Base-by-base conservation (phyloP, 1,140 invertebrate species). In the Ceratoteleas bidentatus region DNA sequence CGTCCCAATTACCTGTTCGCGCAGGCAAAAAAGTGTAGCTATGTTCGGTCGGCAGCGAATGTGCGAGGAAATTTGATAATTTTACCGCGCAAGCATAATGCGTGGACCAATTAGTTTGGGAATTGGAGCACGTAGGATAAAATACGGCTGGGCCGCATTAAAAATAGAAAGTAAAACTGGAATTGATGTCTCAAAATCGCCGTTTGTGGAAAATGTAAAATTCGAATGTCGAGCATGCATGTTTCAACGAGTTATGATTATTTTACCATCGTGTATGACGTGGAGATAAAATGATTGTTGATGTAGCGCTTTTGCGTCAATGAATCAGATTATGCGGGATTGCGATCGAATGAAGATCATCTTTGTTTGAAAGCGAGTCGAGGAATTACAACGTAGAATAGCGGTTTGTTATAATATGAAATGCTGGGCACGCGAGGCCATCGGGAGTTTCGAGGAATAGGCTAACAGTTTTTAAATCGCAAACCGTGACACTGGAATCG, bases 61-160 rank as follows among this genome's bases (percentile, higher is more conserved):
- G 24, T 6, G 40, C 40, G 40, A 10, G 40, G 40, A 3, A 49
- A 57, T 57, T 50, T 11, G 54, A 60, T 33, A n/a, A 14, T 47
- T 68, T 68, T 68, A 65, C 24, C 36, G 32, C 38, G 8, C 38
- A 4, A 3, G 32, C 38, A 58, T 50, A 69, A 38, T 47, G 7
- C 32, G 50, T 50, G 8, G 15, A 70, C 52, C 49, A 56, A 73
- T 73, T 73, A 73, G 43, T 56, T 56, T 73, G 60, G 36, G 69
- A 56, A 73, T 11, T 43, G 64, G 69, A 64, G 58, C 58, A 49
- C 13, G 32, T 2, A 47, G 50, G 10, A 72, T 72, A 56, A 54
- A 54, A 43, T 61, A 6, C 13, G 32, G 43, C 58, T 49, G 4
- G 32, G 40, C 7, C 40, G 24, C 13, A 57, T 45, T 45, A 32